A percentile compares a stretch with the other conserved stretches of the same genome.
These are phyloP conservation scores for Pungitius pungitius DNA, from an alignment of 2,113 vertebrate species.

Conservation along the genomic window DNA sequence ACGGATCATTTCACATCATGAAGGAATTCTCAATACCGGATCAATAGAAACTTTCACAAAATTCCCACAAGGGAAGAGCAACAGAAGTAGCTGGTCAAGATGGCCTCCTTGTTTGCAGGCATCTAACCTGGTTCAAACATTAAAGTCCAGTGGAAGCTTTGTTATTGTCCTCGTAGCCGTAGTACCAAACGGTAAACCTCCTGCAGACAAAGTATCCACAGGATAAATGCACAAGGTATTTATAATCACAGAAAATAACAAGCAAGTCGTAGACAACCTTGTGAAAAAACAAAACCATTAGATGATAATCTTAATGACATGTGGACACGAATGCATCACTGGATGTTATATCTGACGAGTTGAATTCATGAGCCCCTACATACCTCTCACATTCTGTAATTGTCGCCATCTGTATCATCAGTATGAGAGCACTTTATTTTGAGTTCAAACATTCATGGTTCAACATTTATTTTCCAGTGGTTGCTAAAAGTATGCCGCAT, in stretches of 20 bases:
- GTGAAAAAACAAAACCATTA: background rate
- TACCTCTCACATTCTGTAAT: constrained; percentile 6
- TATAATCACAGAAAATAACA: constrained; percentile 2
- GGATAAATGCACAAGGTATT: background rate
- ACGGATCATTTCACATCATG: background rate
- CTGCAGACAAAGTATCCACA: constrained; percentile 4
- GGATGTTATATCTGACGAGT: constrained; percentile 15
- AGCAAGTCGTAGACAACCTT: background rate
- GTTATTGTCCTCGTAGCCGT: background rate
- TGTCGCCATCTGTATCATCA: background rate
- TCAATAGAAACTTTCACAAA: background rate
- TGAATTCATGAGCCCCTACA: background rate
- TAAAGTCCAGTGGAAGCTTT: background rate
- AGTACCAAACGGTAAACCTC: background rate
- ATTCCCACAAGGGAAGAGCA: background rate
- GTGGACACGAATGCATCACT: constrained; percentile 1
- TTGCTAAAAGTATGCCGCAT: background rate
- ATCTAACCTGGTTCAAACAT: background rate
- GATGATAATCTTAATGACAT: background rate
- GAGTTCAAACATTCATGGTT: background rate
- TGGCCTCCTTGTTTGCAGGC: background rate
- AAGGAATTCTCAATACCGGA: background rate
- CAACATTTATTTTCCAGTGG: background rate
- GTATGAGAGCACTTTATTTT: background rate
- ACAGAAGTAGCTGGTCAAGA: background rate